These are phyloP conservation scores for Rutpela maculata DNA, from an alignment of 2,888 invertebrate genomes.

Conservation along the genomic window DNA sequence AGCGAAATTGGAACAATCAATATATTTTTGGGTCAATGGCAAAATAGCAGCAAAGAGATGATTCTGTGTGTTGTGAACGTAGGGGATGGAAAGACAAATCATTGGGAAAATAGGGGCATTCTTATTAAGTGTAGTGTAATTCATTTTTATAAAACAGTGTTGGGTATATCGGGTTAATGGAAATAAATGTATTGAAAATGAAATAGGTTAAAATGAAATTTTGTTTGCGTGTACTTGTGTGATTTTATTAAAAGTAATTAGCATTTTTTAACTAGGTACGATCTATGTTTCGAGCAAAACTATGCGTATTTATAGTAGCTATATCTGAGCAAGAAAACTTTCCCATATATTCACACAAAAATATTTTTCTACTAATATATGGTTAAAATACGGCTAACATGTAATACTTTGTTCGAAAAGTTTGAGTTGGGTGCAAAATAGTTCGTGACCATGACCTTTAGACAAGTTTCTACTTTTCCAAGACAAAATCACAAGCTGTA, in stretches of 20 bases:
- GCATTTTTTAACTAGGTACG: neutral
- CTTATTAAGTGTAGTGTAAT: slow-evolving; percentile 18
- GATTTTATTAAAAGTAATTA: neutral
- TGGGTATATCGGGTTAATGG: neutral
- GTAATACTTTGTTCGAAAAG: slow-evolving; percentile 3
- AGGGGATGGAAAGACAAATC: slow-evolving; percentile 43
- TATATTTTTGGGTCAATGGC: slow-evolving; percentile 57
- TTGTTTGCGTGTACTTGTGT: neutral
- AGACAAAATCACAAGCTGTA: slow-evolving; percentile 52
- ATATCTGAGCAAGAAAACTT: neutral
- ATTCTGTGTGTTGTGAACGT: slow-evolving; percentile 39
- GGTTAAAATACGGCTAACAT: neutral
- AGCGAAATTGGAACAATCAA: slow-evolving; percentile 50
- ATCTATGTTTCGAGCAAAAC: neutral
- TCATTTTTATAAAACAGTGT: neutral
- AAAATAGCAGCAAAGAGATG: slow-evolving; percentile 40
- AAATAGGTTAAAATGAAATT: neutral
- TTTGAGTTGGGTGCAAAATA: slow-evolving; percentile 18
- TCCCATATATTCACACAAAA: neutral
- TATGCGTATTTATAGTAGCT: neutral
- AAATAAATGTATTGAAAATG: neutral
- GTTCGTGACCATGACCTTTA: slow-evolving; percentile 46
- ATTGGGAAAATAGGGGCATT: slow-evolving; percentile 25
- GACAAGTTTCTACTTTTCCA: slow-evolving; percentile 50
- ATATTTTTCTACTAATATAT: neutral